These are phyloP conservation scores for Sphaeramia orbicularis DNA, from an alignment of 2,797 vertebrate species.

Conservation along the genomic window DNA sequence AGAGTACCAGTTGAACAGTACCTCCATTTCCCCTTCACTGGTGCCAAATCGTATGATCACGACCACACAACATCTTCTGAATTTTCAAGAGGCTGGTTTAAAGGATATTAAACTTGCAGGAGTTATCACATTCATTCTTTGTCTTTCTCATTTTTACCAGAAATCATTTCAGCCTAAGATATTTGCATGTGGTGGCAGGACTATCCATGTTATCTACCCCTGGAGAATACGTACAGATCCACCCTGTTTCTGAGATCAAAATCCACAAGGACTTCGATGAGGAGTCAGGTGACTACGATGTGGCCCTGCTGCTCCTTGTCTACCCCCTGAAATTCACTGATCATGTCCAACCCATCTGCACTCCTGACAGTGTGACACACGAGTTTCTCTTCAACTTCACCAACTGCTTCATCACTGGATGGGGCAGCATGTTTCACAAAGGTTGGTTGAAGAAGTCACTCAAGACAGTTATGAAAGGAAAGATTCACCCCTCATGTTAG, in stretches of 20 bases:
- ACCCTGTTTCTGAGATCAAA: slow-evolving; percentile 38
- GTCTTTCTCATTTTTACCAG: slow-evolving; percentile 31
- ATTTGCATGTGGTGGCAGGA: slow-evolving; percentile 61
- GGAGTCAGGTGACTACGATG: slow-evolving; percentile 39
- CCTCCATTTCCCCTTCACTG: no score
- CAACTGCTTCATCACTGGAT: slow-evolving; percentile 74
- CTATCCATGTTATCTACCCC: slow-evolving; percentile 25
- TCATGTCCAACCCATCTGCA: slow-evolving; percentile 64
- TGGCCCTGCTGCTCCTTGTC: slow-evolving; percentile 64
- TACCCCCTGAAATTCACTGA: slow-evolving; percentile 54
- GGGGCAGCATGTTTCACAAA: slow-evolving; percentile 57
- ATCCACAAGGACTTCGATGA: slow-evolving; percentile 41
- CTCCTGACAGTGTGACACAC: slow-evolving; percentile 39
- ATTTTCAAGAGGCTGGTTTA: no score
- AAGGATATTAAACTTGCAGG: no score
- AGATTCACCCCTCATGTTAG: neutral
- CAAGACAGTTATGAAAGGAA: neutral
- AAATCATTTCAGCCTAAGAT: neutral
- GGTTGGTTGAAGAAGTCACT: slow-evolving; percentile 49
- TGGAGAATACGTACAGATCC: slow-evolving; percentile 53
- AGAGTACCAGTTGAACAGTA: no score
- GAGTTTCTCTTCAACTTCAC: slow-evolving; percentile 62
- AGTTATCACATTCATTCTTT: neutral
- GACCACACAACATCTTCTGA: no score
- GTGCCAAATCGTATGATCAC: no score